A percentile compares a stretch with the other conserved stretches of the same genome.
Evolutionary conservation across 2,888 invertebrate species (phyloP).

Genomic region (Cetonia aurata): DNA sequence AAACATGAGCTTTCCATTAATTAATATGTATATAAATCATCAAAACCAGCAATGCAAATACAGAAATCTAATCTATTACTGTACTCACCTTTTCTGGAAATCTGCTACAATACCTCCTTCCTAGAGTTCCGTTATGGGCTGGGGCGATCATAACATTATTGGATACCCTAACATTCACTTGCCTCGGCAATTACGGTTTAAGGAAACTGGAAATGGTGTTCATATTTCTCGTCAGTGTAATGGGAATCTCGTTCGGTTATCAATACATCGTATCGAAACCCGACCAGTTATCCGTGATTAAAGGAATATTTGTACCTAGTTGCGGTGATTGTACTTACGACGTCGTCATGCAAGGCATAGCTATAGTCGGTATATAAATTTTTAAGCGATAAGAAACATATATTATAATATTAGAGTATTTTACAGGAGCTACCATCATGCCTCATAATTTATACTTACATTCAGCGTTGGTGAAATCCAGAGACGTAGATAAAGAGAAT

Average conservation of each 20-base stretch:
- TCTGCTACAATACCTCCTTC: slow-evolving; percentile 38
- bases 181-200: slow-evolving; percentile 87
- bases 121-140: slow-evolving; percentile 80
- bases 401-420: background rate
- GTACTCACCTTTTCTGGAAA: too few relatives aligned
- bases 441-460: slow-evolving; percentile 93
- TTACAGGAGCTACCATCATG: slow-evolving; percentile 82
- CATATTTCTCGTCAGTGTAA: slow-evolving; percentile 81
- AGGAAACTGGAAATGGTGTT: slow-evolving; percentile 89
- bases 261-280: slow-evolving; percentile 83
- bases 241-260: slow-evolving; percentile 90
- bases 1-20: too few relatives aligned
- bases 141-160: slow-evolving; percentile 87
- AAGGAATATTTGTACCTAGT: slow-evolving; percentile 86
- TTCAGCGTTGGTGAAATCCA: slow-evolving; percentile 90
- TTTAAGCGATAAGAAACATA: too few relatives aligned
- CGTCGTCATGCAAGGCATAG: slow-evolving; percentile 80
- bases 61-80: too few relatives aligned
- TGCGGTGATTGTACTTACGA: slow-evolving; percentile 77
- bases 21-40: too few relatives aligned
- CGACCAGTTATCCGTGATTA: slow-evolving; percentile 75
- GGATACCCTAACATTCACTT: slow-evolving; percentile 91
- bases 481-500: slow-evolving; percentile 82
- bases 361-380: slow-evolving; percentile 74
- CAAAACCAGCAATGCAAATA: too few relatives aligned